phyloP scores from a whole-genome alignment of 2,797 vertebrate genomes.

The Carcharodon carcharias region DNA sequence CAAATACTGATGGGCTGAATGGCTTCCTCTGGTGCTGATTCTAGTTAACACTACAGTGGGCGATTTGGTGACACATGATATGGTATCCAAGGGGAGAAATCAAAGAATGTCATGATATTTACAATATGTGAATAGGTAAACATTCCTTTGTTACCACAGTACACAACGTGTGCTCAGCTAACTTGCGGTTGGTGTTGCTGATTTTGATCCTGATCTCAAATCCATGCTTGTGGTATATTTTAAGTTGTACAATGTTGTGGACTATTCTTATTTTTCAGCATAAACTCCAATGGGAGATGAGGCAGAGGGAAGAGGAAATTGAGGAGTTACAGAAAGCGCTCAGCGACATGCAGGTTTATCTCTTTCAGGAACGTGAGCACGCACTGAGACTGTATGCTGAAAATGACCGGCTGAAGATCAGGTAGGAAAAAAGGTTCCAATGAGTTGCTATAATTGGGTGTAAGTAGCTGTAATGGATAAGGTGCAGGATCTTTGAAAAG shows the following conservation, averaged over 20 bases:
- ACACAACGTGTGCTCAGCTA: not conserved
- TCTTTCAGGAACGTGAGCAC: constrained; percentile 89
- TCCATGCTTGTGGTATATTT: not conserved
- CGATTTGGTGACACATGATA: not conserved
- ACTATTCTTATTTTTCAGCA: constrained; percentile 56
- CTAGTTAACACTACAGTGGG: not conserved
- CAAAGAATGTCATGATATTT: not conserved
- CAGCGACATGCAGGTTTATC: constrained; percentile 88
- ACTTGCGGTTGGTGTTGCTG: not conserved
- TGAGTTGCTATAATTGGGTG: not conserved
- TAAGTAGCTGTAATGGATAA: not conserved
- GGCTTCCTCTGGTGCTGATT: not conserved
- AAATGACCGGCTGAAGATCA: constrained; percentile 91
- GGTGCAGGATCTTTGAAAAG: not conserved
- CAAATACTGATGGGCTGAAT: not conserved
- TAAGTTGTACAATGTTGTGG: not conserved
- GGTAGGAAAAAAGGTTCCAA: constrained; percentile 53
- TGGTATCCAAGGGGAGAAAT: not conserved
- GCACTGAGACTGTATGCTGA: constrained; percentile 83
- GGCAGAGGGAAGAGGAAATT: constrained; percentile 80
- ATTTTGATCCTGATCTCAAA: not conserved
- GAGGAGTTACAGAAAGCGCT: constrained; percentile 80
- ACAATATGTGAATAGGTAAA: not conserved
- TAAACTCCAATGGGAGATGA: constrained; percentile 77
- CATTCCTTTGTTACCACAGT: not conserved